Conservation (phyloP, 2,113 vertebrate species). For the Dermatemys mawii region DNA sequence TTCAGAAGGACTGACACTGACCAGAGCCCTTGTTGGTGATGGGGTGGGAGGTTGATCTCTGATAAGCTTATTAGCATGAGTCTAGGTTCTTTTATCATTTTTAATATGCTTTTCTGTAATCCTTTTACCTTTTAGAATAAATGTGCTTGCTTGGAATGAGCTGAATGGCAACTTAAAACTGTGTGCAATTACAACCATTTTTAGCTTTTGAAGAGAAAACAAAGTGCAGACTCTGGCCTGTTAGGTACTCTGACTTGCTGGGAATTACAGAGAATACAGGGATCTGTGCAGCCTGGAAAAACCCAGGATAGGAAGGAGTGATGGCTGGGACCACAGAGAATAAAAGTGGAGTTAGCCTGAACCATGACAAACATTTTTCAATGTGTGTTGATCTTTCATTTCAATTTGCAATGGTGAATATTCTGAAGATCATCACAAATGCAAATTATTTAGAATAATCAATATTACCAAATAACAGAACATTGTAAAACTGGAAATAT, state of each 20-base stretch:
- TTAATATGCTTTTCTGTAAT: no score
- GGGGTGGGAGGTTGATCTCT: no score
- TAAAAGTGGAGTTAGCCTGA: neutral
- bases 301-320: neutral
- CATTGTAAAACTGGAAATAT: neutral
- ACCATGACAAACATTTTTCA: constrained; percentile 38
- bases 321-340: neutral
- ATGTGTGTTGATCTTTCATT: constrained; percentile 55
- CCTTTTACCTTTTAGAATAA: no score
- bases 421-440: constrained; percentile 16
- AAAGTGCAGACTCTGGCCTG: neutral
- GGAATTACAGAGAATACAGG: neutral
- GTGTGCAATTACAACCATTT: neutral
- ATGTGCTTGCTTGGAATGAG: no score
- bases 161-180: no score
- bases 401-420: neutral
- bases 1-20: no score
- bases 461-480: neutral
- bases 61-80: no score
- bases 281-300: neutral
- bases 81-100: no score
- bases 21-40: no score
- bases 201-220: neutral
- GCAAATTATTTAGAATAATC: neutral
- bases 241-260: neutral